Percentiles rank a stretch among this genome's conserved stretches.
Evolutionary conservation across 1,140 invertebrate genomes (phyloP).

Genomic region (Drosophila navojoa): DNA sequence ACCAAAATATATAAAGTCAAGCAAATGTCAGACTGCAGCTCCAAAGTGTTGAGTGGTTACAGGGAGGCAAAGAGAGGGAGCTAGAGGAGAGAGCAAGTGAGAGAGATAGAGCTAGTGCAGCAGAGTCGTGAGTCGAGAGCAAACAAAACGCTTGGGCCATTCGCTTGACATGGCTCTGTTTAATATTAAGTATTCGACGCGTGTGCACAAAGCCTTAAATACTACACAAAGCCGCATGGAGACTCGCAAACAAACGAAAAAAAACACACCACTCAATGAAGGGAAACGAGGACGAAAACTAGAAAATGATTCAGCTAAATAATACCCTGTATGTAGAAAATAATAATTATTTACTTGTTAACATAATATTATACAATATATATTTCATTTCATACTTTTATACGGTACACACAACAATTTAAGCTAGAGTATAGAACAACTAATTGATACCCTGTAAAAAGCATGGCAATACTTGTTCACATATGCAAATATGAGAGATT

Average conservation of each 20-base stretch:
- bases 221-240: conserved; percentile 21
- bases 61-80: neutral
- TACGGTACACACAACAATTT: no score
- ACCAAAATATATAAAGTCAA: conserved; percentile 32
- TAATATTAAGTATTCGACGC: conserved; percentile 40
- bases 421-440: no score
- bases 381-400: no score
- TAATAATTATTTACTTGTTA: no score
- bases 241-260: conserved; percentile 5
- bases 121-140: conserved; percentile 7
- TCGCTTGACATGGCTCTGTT: conserved; percentile 23
- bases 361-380: no score
- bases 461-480: no score
- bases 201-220: conserved; percentile 44
- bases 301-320: neutral
- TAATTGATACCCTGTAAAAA: no score
- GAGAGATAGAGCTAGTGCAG: neutral
- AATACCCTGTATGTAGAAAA: neutral
- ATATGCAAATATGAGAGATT: no score
- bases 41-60: neutral
- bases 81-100: neutral
- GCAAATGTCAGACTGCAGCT: conserved; percentile 37
- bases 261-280: neutral
- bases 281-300: neutral
- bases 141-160: conserved; percentile 36